Evolutionary conservation across 2,797 vertebrate species (phyloP).

Genomic region (Dryobates pubescens): DNA sequence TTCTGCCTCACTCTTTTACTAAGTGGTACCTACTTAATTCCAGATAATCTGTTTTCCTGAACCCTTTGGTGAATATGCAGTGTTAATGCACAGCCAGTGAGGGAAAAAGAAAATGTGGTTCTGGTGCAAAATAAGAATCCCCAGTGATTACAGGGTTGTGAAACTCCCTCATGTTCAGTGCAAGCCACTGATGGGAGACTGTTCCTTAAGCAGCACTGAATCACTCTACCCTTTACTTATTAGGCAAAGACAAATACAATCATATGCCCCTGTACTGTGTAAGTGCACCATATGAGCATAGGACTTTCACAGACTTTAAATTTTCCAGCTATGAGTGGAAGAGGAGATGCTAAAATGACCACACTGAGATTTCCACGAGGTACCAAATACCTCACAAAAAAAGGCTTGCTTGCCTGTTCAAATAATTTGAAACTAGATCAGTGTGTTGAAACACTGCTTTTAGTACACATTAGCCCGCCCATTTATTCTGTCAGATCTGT

Average conservation of each 20-base stretch:
- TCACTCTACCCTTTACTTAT: background rate
- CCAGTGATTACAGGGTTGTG: background rate
- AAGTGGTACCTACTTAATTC: background rate
- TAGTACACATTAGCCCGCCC: background rate
- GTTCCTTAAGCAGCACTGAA: background rate
- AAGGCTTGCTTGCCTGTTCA: background rate
- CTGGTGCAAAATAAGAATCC: background rate
- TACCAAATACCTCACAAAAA: background rate
- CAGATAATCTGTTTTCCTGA: background rate
- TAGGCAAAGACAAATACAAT: background rate
- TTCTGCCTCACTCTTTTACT: background rate
- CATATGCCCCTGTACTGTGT: background rate
- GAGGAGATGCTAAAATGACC: background rate
- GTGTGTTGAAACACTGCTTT: background rate
- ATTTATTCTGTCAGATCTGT: background rate
- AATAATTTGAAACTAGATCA: background rate
- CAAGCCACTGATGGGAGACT: background rate
- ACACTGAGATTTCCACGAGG: background rate
- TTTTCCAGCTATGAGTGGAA: background rate
- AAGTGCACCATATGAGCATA: fast-evolving
- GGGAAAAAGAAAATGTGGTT: background rate
- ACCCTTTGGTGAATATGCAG: background rate
- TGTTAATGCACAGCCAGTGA: background rate
- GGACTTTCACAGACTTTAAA: background rate
- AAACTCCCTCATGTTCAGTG: fast-evolving